Evolutionary conservation across 2,888 invertebrate species (phyloP).

Genomic region (Macrosiphum euphorbiae): DNA sequence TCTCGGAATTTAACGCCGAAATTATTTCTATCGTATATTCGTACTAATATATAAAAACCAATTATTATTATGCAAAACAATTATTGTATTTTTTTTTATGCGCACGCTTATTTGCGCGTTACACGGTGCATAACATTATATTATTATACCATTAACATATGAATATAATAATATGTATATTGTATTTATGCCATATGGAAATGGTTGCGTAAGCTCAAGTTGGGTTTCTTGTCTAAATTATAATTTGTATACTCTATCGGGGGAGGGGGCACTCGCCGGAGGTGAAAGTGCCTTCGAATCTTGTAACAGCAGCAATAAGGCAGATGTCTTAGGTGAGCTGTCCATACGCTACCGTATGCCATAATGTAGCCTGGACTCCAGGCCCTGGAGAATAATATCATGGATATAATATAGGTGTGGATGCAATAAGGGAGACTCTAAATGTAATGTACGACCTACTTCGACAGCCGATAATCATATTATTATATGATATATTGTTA

Average conservation of each 20-base stretch:
- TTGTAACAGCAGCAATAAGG: background rate
- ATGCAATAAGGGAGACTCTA: background rate
- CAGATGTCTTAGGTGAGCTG: background rate
- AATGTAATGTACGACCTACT: background rate
- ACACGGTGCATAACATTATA: background rate
- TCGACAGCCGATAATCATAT: background rate
- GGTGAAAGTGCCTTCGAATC: slow-evolving; percentile 18
- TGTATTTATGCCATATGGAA: too few species aligned
- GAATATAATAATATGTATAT: too few species aligned
- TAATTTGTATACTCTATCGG: background rate
- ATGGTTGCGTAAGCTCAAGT: background rate
- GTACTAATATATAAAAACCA: background rate
- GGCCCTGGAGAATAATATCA: background rate
- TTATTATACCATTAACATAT: too few species aligned
- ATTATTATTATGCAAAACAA: background rate
- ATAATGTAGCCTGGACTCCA: background rate
- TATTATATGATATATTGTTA: background rate
- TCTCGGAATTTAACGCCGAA: background rate
- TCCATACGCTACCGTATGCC: background rate
- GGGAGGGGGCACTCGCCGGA: too few species aligned
- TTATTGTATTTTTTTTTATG: background rate
- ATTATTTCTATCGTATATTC: background rate
- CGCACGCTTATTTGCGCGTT: background rate
- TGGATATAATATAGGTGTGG: too few species aligned
- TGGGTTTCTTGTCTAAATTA: background rate